A percentile compares a stretch with the other conserved stretches of the same genome.
phyloP scores from a whole-genome alignment of 2,113 vertebrate species.

The Daphoenositta chrysoptera region DNA sequence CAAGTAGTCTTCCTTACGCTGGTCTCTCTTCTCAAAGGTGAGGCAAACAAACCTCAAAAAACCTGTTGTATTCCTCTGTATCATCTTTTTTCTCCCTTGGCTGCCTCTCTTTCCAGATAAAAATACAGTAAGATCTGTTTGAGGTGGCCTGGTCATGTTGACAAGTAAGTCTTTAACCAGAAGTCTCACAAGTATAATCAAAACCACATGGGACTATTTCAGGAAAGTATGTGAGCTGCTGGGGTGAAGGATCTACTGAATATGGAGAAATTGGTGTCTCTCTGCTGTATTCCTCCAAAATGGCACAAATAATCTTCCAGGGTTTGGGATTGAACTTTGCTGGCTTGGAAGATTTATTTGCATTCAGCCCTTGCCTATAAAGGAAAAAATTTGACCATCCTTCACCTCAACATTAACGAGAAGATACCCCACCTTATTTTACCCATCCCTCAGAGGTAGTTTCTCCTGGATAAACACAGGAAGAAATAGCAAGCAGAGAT shows the following conservation, averaged over 20 bases:
- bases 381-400: not conserved
- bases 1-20: not conserved
- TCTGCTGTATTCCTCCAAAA: not conserved
- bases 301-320: not conserved
- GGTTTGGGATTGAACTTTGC: not conserved
- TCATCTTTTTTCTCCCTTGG: not conserved
- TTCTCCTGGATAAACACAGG: not conserved
- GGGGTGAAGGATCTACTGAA: not conserved
- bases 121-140: not conserved
- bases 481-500: not conserved
- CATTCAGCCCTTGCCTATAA: not conserved
- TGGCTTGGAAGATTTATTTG: not conserved
- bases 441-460: not conserved
- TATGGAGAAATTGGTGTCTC: not conserved
- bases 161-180: not conserved
- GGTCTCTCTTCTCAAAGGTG: not conserved
- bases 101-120: not conserved
- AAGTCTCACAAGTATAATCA: not conserved
- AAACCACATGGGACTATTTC: not conserved
- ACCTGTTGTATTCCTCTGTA: not conserved
- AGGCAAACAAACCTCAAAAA: not conserved
- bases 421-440: not conserved
- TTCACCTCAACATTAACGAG: not conserved
- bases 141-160: slow-evolving; percentile 12
- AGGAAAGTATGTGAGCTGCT: not conserved